Evolutionary conservation across 2,113 vertebrate genomes (phyloP).

Genomic region (Pteronura brasiliensis): DNA sequence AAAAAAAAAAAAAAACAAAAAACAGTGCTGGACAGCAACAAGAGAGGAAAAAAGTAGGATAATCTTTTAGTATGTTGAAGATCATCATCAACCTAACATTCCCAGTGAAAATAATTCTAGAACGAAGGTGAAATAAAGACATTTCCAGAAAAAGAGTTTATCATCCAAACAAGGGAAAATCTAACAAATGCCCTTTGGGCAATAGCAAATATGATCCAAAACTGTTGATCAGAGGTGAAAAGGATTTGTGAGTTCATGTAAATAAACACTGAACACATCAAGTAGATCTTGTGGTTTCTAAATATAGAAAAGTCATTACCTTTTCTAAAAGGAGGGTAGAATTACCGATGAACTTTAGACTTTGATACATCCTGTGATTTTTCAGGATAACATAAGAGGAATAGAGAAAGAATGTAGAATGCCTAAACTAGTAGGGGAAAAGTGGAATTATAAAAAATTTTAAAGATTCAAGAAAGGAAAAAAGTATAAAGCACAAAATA

Average conservation of each 20-base stretch:
- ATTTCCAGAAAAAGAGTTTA: background rate
- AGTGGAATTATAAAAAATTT: background rate
- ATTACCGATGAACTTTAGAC: background rate
- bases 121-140: constrained; percentile 11
- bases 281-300: background rate
- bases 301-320: background rate
- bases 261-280: background rate
- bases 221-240: background rate
- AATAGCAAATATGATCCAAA: background rate
- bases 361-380: background rate
- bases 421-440: background rate
- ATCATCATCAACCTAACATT: background rate
- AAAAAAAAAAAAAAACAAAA: no score
- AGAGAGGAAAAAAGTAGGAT: background rate
- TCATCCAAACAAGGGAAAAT: background rate
- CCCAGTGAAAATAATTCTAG: background rate
- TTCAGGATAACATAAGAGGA: background rate
- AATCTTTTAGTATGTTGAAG: background rate
- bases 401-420: background rate
- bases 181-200: background rate
- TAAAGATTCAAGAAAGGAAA: background rate
- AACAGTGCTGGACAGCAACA: background rate
- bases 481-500: background rate
- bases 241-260: background rate
- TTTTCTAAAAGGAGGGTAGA: background rate